phyloP scores from a whole-genome alignment of 2,888 invertebrate species.

The Pristionchus japonicus region DNA sequence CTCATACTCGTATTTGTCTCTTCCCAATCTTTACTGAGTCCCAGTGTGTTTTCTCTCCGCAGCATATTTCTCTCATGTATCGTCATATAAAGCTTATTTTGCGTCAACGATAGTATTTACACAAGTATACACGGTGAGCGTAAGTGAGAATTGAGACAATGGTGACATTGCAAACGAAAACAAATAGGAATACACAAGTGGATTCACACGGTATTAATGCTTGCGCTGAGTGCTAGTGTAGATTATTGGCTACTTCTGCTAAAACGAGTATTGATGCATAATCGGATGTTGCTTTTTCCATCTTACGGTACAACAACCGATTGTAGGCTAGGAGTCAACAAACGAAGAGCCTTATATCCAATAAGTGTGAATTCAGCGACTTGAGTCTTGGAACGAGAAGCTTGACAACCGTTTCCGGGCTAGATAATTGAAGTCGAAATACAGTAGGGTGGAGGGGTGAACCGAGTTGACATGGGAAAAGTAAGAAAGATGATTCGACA shows the following conservation, averaged over 20 bases:
- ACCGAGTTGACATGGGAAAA: conserved; percentile 28
- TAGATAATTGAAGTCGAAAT: neutral
- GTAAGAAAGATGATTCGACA: neutral
- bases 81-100: conserved; percentile 27
- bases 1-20: neutral
- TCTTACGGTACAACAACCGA: too few species aligned
- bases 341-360: too few species aligned
- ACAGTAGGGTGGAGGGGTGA: neutral
- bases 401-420: conserved; percentile 36
- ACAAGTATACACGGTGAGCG: neutral
- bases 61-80: conserved; percentile 18
- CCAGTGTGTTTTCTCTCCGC: conserved; percentile 11
- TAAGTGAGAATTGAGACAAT: conserved; percentile 31
- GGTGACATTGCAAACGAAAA: neutral
- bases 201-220: conserved; percentile 17
- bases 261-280: too few species aligned
- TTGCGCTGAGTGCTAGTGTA: neutral
- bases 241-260: neutral
- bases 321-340: too few species aligned
- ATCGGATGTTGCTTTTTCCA: too few species aligned
- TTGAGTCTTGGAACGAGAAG: conserved; percentile 15
- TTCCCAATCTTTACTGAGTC: neutral
- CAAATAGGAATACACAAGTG: neutral
- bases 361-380: neutral
- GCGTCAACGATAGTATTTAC: conserved; percentile 8